Evolutionary conservation across 2,113 vertebrate genomes (phyloP).

Genomic region (Datnioides undecimradiatus): DNA sequence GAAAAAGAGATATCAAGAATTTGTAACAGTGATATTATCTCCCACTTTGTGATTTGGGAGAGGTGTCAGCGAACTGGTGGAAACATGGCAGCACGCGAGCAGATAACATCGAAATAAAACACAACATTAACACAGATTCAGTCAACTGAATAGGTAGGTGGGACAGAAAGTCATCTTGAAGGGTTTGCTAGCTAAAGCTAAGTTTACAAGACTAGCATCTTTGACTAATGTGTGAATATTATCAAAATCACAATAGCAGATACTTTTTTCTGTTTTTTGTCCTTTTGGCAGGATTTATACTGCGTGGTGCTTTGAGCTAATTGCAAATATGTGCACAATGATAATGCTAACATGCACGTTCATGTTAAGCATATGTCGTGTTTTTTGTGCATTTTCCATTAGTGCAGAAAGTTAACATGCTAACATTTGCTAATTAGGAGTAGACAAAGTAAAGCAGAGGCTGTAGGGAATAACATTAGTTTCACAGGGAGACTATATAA

Average conservation of each 20-base stretch:
- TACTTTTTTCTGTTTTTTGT: too few species aligned
- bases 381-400: too few species aligned
- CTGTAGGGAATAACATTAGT: too few species aligned
- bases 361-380: too few species aligned
- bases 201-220: background rate
- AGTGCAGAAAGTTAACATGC: background rate
- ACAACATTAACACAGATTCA: background rate
- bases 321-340: background rate
- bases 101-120: background rate
- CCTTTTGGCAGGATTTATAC: too few species aligned
- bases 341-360: too few species aligned
- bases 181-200: too few species aligned
- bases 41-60: too few species aligned
- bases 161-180: too few species aligned
- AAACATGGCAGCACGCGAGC: background rate
- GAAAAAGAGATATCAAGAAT: background rate
- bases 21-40: background rate
- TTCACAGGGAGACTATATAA: too few species aligned
- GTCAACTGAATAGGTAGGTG: background rate
- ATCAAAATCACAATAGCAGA: too few species aligned
- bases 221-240: background rate
- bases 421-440: background rate
- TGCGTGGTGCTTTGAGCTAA: background rate
- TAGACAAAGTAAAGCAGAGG: too few species aligned
- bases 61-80: background rate